phyloP scores from a whole-genome alignment of 2,797 vertebrate genomes.

The Pelochelys cantorii region DNA sequence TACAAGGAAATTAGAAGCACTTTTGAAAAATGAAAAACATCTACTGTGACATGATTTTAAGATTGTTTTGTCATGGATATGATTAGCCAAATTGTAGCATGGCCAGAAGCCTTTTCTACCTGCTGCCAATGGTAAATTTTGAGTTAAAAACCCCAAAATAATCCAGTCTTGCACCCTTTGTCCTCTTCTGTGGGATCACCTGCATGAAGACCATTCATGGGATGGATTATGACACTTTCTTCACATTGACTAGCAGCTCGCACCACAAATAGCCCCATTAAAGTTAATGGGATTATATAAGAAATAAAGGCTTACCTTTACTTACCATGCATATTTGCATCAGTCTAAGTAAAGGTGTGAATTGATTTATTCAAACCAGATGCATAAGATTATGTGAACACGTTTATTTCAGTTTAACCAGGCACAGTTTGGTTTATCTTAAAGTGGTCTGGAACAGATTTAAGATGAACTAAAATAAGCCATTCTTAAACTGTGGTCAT shows the following conservation, averaged over 20 bases:
- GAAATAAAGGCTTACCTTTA: neutral
- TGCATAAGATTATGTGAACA: conserved; percentile 2
- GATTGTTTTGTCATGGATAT: neutral
- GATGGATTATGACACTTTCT: neutral
- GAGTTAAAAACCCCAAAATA: neutral
- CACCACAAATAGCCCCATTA: neutral
- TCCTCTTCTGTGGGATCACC: neutral
- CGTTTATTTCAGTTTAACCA: conserved; percentile 32
- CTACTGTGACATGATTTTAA: neutral
- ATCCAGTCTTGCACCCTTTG: neutral
- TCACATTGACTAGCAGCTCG: neutral
- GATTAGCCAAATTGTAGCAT: neutral
- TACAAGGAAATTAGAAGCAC: neutral
- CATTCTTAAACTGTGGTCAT: conserved; percentile 31
- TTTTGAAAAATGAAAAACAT: neutral
- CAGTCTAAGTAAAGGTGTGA: neutral
- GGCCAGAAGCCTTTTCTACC: neutral
- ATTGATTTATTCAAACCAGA: conserved; percentile 7
- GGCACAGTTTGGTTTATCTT: conserved; percentile 25
- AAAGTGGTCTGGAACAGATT: neutral
- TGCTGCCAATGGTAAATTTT: neutral
- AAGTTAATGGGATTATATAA: neutral
- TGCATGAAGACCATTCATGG: neutral
- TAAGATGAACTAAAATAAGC: neutral
- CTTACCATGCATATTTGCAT: neutral